Percentiles rank a stretch among this genome's conserved stretches.
phyloP scores from a whole-genome alignment of 37 sponge, comb jelly and placozoan species.

The Cladorhizidae sp. region DNA sequence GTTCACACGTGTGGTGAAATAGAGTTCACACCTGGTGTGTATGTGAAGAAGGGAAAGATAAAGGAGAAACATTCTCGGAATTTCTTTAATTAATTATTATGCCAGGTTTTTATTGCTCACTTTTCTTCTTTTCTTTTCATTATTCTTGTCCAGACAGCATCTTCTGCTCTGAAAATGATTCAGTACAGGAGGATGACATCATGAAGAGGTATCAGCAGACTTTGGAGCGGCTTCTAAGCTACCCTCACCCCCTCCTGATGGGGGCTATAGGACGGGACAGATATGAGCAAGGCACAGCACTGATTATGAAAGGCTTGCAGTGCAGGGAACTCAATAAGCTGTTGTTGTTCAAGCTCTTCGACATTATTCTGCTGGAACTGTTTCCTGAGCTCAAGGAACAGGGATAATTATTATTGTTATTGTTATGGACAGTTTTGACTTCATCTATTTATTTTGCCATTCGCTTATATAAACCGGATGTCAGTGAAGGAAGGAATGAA shows the following conservation, averaged over 20 bases:
- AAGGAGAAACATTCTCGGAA: too few relatives aligned
- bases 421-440: too few relatives aligned
- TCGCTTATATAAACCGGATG: too few relatives aligned
- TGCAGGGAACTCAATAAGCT: constrained; percentile 65
- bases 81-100: too few relatives aligned
- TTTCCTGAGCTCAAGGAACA: constrained; percentile 56
- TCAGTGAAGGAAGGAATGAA: too few relatives aligned
- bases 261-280: constrained; percentile 36
- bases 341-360: constrained; percentile 54
- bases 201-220: not conserved
- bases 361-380: constrained; percentile 53
- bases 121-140: not conserved
- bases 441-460: too few relatives aligned
- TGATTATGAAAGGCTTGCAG: constrained; percentile 64
- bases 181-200: constrained; percentile 20
- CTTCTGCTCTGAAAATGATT: constrained; percentile 35
- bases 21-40: too few relatives aligned
- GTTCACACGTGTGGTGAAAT: too few relatives aligned
- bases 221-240: not conserved
- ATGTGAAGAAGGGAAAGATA: too few relatives aligned
- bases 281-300: constrained; percentile 19
- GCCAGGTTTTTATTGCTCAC: too few relatives aligned
- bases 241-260: constrained; percentile 26
- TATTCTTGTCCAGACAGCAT: constrained; percentile 13
- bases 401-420: not conserved